Base-by-base conservation (phyloP, 2,888 invertebrate genomes). In the Spodoptera littoralis region DNA sequence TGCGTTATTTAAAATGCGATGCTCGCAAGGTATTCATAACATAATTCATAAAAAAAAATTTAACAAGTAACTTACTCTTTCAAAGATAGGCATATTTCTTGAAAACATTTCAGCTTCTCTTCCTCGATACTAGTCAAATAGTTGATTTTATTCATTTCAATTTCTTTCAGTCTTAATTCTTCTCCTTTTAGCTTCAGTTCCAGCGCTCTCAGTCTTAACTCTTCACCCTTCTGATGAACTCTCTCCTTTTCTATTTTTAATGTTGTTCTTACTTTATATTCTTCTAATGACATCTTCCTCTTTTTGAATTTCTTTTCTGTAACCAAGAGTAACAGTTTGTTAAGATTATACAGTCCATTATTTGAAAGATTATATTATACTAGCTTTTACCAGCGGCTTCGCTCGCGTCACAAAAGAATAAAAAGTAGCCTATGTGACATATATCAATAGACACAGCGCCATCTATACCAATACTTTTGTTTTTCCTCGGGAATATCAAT, bases 111-210 rank as follows among this genome's bases (percentile, higher is more conserved):
- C 0, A 87, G 55, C 70, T 87, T 87, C 57, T 87, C 87, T 41
- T 87, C 87, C 54, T 87, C 87, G 56, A 87, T 76, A 56, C 74
- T 85, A 12, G 86, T 87, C 46, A 87, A 72, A 66, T 85, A 83
- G 41, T 86, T 87, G 5, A 87, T 83, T 78, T 87, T 87, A 48
- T 84, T 85, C 83, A 87, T 87, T 61, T 87, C 88, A 6, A 80
- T 77, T 67, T 87, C 88, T 55, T 87, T 85, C 58, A 87, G 60
- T 75, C 78, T 82, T 58, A 87, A 73, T 49, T 87, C 87, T 47
- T 87, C 87, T 72, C 84, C 85, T 76, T 85, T 87, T 1, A 87
- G 61, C 42, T 87, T 87, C 48, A 87, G 61, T 55, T 87, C 87
- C 41, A 87, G 58, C 12, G 87, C 87, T 73, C 77, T 79, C 47